These are phyloP conservation scores for Hydropsyche betteni DNA, from an alignment of 2,888 invertebrate species.

Conservation along the genomic window DNA sequence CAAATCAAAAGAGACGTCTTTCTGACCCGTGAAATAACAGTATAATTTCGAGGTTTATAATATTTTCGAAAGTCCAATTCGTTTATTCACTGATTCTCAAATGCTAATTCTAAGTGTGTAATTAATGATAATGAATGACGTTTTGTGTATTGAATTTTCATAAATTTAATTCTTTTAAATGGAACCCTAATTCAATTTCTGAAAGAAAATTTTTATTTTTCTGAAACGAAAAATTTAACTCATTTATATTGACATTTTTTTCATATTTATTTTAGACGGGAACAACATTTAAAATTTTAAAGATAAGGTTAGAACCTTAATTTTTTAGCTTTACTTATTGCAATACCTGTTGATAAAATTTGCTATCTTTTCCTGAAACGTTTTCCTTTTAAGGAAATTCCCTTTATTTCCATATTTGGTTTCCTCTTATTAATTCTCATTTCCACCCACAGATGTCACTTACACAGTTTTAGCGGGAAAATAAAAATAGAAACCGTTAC, in stretches of 20 bases:
- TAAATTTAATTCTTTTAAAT: no score
- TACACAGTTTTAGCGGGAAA: background rate
- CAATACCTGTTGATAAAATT: background rate
- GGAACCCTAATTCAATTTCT: no score
- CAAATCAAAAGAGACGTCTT: constrained; percentile 24
- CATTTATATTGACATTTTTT: no score
- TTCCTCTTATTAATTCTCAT: background rate
- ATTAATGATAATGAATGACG: no score
- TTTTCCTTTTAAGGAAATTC: background rate
- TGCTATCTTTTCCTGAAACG: background rate
- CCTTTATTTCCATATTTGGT: background rate
- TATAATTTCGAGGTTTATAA: background rate
- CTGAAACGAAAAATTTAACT: no score
- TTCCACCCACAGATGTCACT: constrained; percentile 4
- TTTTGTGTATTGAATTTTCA: no score
- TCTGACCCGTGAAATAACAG: background rate
- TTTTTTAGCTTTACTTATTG: background rate
- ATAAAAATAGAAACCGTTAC: no score
- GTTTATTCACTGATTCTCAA: no score
- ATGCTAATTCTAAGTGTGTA: background rate
- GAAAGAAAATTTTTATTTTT: no score
- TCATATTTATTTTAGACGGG: no score
- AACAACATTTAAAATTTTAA: no score
- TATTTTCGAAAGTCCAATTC: background rate
- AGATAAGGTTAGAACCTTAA: background rate